Evolutionary conservation across 1,140 invertebrate species (phyloP), one percentile per base, ranked within the genome.

Genomic region (Macrobrachium rosenbergii): DNA sequence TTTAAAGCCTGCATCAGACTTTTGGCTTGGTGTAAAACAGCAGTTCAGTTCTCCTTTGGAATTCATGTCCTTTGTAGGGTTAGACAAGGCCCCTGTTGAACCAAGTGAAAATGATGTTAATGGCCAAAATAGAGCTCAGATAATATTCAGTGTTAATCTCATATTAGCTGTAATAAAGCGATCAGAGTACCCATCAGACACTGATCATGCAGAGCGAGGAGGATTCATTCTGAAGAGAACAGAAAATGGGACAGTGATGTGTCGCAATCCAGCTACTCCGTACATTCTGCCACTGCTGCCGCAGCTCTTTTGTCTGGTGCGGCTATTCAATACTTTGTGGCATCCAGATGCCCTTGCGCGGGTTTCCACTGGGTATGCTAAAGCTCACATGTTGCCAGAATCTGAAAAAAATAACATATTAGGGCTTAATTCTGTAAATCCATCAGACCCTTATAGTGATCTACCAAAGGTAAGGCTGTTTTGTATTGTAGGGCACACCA

Each of bases 121-220:
- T 88, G 94, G 94, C 6, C 92, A 92, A 90, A 89, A 95, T 89
- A 93, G 95, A 58, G 92, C 93, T 19, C 93, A 95, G 92, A 92
- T 96, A 2, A 92, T 93, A 75, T 94, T 94, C 91, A 96, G 95
- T 89, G 92, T 97, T 62, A 95, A 95, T 87, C 94, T 96, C 7
- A 93, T 97, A 0, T 91, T 96, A 28, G 96, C 96, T 90, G 95
- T 97, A 12, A 94, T 97, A 0, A 98, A 97, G 1, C 96, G 96
- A 93, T 96, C 97, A 0, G 91, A 86, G 17, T 96, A 78, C 59
- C 86, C 89, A 16, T 75, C 96, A 92, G 91, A 92, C 78, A 94
- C 95, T 2, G 95, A 96, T 91, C 92, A 95, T 59, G 96, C 96
- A 1, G 94, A 94, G 12, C 93, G 95, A 67, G 96, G 96, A 52